Evolutionary conservation across 2,113 vertebrate species (phyloP), one percentile per base, ranked within the genome.

Genomic region (Microcebus murinus): DNA sequence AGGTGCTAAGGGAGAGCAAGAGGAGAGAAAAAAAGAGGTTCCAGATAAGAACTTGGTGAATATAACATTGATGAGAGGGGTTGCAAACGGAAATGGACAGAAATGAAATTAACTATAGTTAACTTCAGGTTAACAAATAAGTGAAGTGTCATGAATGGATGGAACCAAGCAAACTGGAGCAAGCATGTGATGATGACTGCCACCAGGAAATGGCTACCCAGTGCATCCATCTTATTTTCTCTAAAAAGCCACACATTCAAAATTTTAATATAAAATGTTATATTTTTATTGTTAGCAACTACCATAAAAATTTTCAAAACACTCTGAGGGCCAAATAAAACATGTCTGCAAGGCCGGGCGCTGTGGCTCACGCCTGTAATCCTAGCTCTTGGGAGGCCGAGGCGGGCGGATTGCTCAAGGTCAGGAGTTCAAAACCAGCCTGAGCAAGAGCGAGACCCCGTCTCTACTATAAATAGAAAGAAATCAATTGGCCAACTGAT

Each of bases 271-370:
- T 39, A 79, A 88, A 89, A 71, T 63, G 15, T 36, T 31, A 20
- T 27, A 34, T 21, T 95, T 85, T 93, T 83, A 79, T 87, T 91
- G 77, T 9, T 94, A 73, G 8, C 50, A 89, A 73, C 77, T 81
- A 68, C 74, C n/a, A 67, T n/a, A 57, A 90, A 88, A 29, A 76
- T 79, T 92, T 94, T 94, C 57, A 96, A 70, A 76, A 87, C 68
- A 71, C 13, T 84, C 8, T 45, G 48, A 79, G 15, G 8, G 59
- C 25, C 85, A 94, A 90, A 89, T 29, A 85, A 92, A 67, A 70
- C 23, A 77, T 74, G 48, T 73, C 57, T 81, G 42, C 73, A 76
- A 92, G n/a, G n/a, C n/a, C n/a, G n/a, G n/a, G n/a, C n/a, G n/a
- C n/a, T n/a, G n/a, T n/a, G n/a, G n/a, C n/a, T n/a, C n/a, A n/a